Evolutionary conservation across 2,888 invertebrate genomes (phyloP).

Genomic region (Drosophila greeni): DNA sequence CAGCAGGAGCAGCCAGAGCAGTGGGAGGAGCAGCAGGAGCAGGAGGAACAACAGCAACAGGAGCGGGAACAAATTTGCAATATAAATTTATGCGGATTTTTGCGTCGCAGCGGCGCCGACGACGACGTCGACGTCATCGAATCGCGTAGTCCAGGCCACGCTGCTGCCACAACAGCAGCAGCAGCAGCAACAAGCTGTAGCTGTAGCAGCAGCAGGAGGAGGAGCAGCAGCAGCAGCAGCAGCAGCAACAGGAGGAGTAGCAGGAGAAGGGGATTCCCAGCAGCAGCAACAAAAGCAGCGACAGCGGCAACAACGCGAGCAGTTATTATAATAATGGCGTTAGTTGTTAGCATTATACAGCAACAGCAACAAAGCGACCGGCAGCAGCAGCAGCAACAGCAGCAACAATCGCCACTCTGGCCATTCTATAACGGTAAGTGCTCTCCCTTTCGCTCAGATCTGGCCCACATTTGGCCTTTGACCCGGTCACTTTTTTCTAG

Average conservation of each 20-base stretch:
- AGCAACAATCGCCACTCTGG: slow-evolving; percentile 46
- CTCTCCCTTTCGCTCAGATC: slow-evolving; percentile 20
- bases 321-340: slow-evolving; percentile 65
- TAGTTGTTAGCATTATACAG: slow-evolving; percentile 66
- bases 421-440: slow-evolving; percentile 63
- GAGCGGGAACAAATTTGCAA: slow-evolving; percentile 45
- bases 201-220: too few relatives aligned
- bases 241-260: slow-evolving; percentile 16
- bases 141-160: slow-evolving; percentile 43
- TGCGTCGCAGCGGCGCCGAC: slow-evolving; percentile 56
- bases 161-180: slow-evolving; percentile 37
- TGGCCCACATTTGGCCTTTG: slow-evolving; percentile 25
- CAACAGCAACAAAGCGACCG: slow-evolving; percentile 42
- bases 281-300: slow-evolving; percentile 7
- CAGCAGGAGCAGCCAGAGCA: slow-evolving; percentile 19
- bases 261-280: slow-evolving; percentile 7
- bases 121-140: slow-evolving; percentile 38
- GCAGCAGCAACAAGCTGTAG: slow-evolving; percentile 20
- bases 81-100: slow-evolving; percentile 56
- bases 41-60: slow-evolving; percentile 20
- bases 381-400: slow-evolving; percentile 32
- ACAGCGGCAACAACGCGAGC: slow-evolving; percentile 41
- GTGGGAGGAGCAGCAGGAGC: slow-evolving; percentile 18
- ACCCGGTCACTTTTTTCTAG: slow-evolving; percentile 6
- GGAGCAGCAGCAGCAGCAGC: slow-evolving; percentile 22